These are phyloP conservation scores for Rattus rattus DNA, from an alignment of 2,113 vertebrate species.

Conservation along the genomic window DNA sequence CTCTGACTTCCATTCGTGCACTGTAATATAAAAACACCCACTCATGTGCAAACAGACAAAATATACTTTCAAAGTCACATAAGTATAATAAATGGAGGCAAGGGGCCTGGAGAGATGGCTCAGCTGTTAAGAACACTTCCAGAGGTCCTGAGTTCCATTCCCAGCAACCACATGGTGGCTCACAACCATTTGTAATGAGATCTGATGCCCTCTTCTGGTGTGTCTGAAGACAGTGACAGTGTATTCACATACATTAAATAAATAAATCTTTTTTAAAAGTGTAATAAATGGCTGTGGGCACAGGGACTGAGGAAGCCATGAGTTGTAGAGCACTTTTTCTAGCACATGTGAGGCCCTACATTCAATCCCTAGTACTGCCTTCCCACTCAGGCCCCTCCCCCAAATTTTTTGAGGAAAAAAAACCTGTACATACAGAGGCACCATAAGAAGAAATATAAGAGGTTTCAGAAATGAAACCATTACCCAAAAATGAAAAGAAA, in stretches of 20 bases:
- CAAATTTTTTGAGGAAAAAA: background rate
- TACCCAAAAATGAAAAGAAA: background rate
- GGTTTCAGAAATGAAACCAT: slow-evolving; percentile 7
- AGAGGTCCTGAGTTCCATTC: too few relatives aligned
- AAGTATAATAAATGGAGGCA: background rate
- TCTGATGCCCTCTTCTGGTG: too few relatives aligned
- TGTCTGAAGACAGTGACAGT: too few relatives aligned
- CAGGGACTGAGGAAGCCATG: background rate
- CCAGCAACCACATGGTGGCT: too few relatives aligned
- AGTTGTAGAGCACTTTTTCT: too few relatives aligned
- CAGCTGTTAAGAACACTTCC: too few relatives aligned
- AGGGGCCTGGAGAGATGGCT: too few relatives aligned
- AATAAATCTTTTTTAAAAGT: too few relatives aligned
- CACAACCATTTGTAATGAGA: too few relatives aligned
- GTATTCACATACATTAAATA: too few relatives aligned
- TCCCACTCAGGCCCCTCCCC: background rate
- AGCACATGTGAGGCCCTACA: background rate
- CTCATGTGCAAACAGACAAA: background rate
- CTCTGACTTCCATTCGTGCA: background rate
- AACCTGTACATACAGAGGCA: background rate
- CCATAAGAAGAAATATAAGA: slow-evolving; percentile 9
- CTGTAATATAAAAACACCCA: background rate
- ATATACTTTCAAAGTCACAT: background rate
- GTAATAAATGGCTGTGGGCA: background rate
- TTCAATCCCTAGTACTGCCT: background rate